phyloP scores from a whole-genome alignment of 2,888 invertebrate genomes.

The Xanthia icteritia region DNA sequence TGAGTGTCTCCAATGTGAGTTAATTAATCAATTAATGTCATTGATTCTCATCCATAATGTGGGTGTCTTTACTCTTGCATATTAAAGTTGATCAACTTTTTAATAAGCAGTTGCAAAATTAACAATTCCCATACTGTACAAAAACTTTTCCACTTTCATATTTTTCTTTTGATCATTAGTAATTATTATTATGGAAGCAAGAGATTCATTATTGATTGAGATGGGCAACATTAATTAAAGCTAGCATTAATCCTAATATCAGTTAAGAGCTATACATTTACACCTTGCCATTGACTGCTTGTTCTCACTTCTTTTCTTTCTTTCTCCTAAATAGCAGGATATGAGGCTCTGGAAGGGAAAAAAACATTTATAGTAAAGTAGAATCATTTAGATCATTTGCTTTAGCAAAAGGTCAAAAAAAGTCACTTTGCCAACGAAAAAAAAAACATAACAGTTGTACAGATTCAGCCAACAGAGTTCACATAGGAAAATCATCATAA shows the following conservation, averaged over 20 bases:
- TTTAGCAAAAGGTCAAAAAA: background rate
- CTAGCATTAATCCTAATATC: slow-evolving; percentile 73
- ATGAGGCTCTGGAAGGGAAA: slow-evolving; percentile 93
- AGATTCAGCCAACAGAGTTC: background rate
- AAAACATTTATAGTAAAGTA: background rate
- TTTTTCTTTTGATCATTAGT: slow-evolving; percentile 26
- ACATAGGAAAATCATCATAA: background rate
- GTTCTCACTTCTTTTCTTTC: slow-evolving; percentile 84
- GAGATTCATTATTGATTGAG: slow-evolving; percentile 68
- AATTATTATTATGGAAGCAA: slow-evolving; percentile 34
- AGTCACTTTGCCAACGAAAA: background rate
- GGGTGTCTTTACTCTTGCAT: background rate
- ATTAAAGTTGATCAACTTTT: background rate
- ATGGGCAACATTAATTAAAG: slow-evolving; percentile 73
- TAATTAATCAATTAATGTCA: background rate
- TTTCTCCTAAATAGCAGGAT: slow-evolving; percentile 96
- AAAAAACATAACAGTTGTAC: no score
- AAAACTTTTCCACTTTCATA: slow-evolving; percentile 8
- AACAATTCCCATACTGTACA: background rate
- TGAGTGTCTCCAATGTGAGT: background rate
- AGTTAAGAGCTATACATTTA: slow-evolving; percentile 78
- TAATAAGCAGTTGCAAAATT: no score
- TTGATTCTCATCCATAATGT: background rate
- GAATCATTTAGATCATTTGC: background rate
- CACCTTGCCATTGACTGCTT: slow-evolving; percentile 55